Evolutionary conservation across 2,113 vertebrate genomes (phyloP).

Genomic region (Protobothrops mucrosquamatus): DNA sequence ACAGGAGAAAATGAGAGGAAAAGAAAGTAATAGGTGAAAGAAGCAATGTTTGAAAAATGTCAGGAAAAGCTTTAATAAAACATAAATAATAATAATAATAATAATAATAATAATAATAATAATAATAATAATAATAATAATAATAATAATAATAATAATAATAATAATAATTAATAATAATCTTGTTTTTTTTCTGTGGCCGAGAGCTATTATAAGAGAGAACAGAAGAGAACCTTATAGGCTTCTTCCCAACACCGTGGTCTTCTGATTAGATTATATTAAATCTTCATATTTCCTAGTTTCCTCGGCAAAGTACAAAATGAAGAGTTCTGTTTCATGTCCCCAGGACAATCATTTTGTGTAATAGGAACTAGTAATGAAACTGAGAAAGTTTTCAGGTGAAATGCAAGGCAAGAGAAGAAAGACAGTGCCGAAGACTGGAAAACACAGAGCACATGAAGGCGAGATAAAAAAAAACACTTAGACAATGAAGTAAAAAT

Average conservation of each 20-base stretch:
- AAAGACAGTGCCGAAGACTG: background rate
- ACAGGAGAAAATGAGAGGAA: constrained; percentile 20
- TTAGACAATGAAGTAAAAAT: background rate
- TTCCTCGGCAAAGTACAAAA: constrained; percentile 60
- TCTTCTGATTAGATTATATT: constrained; percentile 57
- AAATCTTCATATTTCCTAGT: constrained; percentile 64
- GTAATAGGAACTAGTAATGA: constrained; percentile 37
- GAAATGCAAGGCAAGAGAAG: background rate
- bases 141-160: constrained; percentile 28
- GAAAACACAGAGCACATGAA: constrained; percentile 18
- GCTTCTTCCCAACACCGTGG: constrained; percentile 42
- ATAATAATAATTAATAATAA: background rate
- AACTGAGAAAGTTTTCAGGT: background rate
- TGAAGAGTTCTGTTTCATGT: constrained; percentile 48
- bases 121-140: constrained; percentile 4
- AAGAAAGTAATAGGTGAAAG: constrained; percentile 17
- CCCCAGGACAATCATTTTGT: constrained; percentile 54
- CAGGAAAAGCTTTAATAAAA: constrained; percentile 62
- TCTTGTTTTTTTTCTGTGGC: constrained; percentile 26
- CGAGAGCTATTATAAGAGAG: constrained; percentile 41
- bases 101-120: constrained; percentile 31
- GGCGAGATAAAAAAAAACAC: background rate
- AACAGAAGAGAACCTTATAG: constrained; percentile 21
- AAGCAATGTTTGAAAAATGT: constrained; percentile 46
- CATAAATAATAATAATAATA: constrained; percentile 28